Conservation (phyloP, 2,113 vertebrate genomes). For the Polypterus bichir region DNA sequence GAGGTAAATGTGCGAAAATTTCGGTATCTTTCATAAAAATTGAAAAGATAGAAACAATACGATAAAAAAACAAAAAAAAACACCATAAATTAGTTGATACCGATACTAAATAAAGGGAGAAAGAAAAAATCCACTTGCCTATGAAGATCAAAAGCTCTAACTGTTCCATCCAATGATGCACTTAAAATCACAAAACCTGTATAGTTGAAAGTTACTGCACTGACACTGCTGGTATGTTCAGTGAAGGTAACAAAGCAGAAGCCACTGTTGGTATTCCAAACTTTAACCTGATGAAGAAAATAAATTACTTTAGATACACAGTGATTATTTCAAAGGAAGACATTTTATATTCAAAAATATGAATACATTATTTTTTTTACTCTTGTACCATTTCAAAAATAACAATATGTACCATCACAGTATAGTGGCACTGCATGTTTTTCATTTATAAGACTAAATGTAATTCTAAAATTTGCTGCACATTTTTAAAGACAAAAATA, state of each 20-base stretch:
- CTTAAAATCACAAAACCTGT: constrained; percentile 78
- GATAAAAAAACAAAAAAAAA: not conserved
- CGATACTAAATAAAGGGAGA: not conserved
- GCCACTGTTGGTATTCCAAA: constrained; percentile 84
- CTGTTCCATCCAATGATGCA: constrained; percentile 86
- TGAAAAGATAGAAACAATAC: constrained; percentile 10
- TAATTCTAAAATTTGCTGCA: no score
- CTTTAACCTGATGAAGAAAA: constrained; percentile 64
- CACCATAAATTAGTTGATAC: not conserved
- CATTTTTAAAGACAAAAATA: no score
- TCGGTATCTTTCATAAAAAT: constrained; percentile 57
- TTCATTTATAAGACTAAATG: no score
- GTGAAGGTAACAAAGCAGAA: constrained; percentile 94
- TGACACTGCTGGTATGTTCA: constrained; percentile 79
- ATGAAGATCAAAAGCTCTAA: constrained; percentile 87
- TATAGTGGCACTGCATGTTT: no score
- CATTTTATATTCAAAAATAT: no score
- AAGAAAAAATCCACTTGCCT: constrained; percentile 46
- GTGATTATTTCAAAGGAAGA: no score
- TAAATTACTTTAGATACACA: no score
- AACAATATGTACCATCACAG: no score
- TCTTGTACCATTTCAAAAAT: no score
- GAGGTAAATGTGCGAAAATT: constrained; percentile 94
- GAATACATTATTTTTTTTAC: no score
- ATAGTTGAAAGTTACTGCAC: constrained; percentile 68